Evolutionary conservation across 2,797 vertebrate species (phyloP), one percentile per base, ranked within the genome.

Genomic region (Darevskia nairensis): DNA sequence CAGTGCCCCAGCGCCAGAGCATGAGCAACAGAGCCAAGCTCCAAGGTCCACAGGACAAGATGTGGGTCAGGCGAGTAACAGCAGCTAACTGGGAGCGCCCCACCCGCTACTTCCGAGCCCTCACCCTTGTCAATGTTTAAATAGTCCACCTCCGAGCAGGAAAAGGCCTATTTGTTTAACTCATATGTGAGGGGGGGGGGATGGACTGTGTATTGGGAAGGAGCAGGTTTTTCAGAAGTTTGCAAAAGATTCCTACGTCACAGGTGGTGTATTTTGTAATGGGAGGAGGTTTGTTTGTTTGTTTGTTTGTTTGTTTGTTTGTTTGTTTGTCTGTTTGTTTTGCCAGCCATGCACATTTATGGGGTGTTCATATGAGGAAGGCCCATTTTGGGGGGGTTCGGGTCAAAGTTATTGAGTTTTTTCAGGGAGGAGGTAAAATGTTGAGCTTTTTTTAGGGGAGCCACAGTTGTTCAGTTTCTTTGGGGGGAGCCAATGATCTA

Each of bases 1-100:
- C 35, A 2, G 6, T 8, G 2, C 25, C 5, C 1, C 10, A 1
- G 72, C 17, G 88, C 23, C 0, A 0, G 50, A 32, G 11, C 0
- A 74, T 79, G 55, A 50, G 72, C 6, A 10, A 0, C 50, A 23
- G 11, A n/a, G 46, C 32, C 46, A 17, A 13, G 21, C 50, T 75
- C 79, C 71, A 44, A n/a, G 35, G 69, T 50, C 35, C 32, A 6
- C 10, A 72, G 81, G 87, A 46, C 76, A 80, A 23, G 77, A 39
- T 3, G 66, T 3, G 55, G 69, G 68, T 50, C 82, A 85, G 55
- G 82, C 6, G 4, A 80, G 50, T 17, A 66, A 32, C 82, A 9
- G 8, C 17, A 3, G 64, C 41, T 29, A 46, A 66, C 21, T 17
- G 32, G 17, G 3, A 10, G 25, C 50, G 25, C 81, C 1, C 75